These are phyloP conservation scores for Drosophila miranda DNA, from an alignment of 1,140 invertebrate genomes.

Conservation along the genomic window DNA sequence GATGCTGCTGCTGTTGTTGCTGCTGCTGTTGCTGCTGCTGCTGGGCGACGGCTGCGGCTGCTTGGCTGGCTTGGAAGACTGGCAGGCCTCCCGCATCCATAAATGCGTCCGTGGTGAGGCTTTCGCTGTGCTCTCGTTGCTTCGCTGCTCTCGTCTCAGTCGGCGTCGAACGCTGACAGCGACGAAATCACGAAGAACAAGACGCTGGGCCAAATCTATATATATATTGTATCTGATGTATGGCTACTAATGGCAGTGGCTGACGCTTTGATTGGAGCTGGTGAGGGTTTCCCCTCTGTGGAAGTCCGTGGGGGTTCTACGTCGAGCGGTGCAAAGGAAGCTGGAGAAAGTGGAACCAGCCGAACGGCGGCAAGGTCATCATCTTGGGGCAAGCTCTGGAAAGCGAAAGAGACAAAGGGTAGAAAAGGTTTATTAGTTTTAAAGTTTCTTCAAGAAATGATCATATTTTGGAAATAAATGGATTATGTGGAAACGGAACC, in stretches of 20 bases:
- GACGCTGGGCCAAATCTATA: slow-evolving; percentile 50
- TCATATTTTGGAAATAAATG: too few species aligned
- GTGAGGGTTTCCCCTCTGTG: neutral
- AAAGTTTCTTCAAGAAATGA: too few species aligned
- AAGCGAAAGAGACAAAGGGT: neutral
- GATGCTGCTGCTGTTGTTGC: slow-evolving; percentile 69
- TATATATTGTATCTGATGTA: slow-evolving; percentile 26
- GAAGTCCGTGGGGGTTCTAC: slow-evolving; percentile 16
- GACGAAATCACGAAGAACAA: slow-evolving; percentile 78
- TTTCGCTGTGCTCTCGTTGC: slow-evolving; percentile 72
- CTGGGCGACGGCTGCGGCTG: slow-evolving; percentile 77
- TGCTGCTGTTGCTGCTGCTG: slow-evolving; percentile 74
- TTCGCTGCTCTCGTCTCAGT: slow-evolving; percentile 76
- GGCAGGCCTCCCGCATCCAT: slow-evolving; percentile 82
- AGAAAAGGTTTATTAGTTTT: neutral
- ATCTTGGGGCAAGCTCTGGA: slow-evolving; percentile 36
- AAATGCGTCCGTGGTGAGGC: slow-evolving; percentile 81
- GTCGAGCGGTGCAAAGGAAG: slow-evolving; percentile 10
- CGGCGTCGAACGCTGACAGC: slow-evolving; percentile 71
- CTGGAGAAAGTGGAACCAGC: slow-evolving; percentile 35
- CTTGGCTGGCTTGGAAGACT: slow-evolving; percentile 82
- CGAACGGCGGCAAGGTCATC: slow-evolving; percentile 16
- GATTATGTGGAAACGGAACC: too few species aligned
- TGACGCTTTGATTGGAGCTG: neutral
- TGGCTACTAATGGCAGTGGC: slow-evolving; percentile 12